Conservation (phyloP, 1,140 invertebrate genomes). For the Drosophila sturtevanti region DNA sequence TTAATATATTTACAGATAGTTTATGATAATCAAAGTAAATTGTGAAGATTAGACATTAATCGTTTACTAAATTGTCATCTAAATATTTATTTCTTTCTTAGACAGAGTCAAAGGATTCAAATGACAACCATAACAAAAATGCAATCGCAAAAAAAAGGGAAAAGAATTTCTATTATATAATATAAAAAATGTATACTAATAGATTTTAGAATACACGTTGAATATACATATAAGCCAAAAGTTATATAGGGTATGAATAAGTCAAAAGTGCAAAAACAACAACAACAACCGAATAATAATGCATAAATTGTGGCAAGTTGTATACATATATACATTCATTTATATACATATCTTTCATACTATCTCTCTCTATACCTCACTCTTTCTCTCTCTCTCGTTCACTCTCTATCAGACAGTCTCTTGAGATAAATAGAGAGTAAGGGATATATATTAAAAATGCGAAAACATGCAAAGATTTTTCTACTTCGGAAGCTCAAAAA, state of each 20-base stretch:
- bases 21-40: too few relatives aligned
- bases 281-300: conserved; percentile 45
- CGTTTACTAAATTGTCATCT: too few relatives aligned
- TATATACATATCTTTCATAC: background rate
- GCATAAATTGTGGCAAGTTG: conserved; percentile 58
- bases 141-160: too few relatives aligned
- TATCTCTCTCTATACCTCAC: background rate
- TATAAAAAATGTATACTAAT: too few relatives aligned
- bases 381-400: background rate
- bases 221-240: background rate
- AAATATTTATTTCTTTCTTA: too few relatives aligned
- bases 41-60: too few relatives aligned
- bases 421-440: background rate
- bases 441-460: conserved; percentile 31
- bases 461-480: conserved; percentile 45
- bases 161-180: too few relatives aligned
- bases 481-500: conserved; percentile 28
- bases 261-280: conserved; percentile 28
- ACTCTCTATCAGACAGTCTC: background rate
- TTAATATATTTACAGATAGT: too few relatives aligned
- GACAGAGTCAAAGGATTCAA: too few relatives aligned
- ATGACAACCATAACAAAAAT: too few relatives aligned
- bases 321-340: background rate
- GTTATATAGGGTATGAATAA: background rate
- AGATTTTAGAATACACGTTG: too few relatives aligned